Conservation (phyloP, 2,113 vertebrate genomes). For the Pseudolaguvia tuberculata region DNA sequence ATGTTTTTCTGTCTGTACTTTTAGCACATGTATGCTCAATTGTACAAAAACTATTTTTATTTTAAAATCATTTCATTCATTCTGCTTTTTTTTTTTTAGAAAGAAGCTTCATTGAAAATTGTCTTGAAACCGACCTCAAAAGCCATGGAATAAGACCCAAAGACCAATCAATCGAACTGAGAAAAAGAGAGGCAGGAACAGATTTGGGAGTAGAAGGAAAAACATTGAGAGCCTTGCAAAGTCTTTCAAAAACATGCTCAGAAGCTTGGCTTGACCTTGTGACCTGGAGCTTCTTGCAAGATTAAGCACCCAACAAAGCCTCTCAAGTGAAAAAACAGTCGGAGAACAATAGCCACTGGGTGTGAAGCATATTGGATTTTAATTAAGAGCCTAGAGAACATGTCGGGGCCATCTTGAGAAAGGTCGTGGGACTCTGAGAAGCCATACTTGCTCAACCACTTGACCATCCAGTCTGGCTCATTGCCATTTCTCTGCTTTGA, state of each 20-base stretch:
- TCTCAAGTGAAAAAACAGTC: slow-evolving; percentile 69
- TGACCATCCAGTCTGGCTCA: slow-evolving; percentile 17
- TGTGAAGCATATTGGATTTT: slow-evolving; percentile 74
- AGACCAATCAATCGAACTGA: slow-evolving; percentile 74
- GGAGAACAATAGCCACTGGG: slow-evolving; percentile 69
- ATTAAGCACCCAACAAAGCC: slow-evolving; percentile 70
- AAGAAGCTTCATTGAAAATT: slow-evolving; percentile 71
- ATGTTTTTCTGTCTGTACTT: slow-evolving; percentile 42
- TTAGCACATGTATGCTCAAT: slow-evolving; percentile 57
- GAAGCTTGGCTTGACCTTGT: slow-evolving; percentile 67
- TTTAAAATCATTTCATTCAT: slow-evolving; percentile 54
- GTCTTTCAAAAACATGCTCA: slow-evolving; percentile 47
- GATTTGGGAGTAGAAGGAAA: slow-evolving; percentile 52
- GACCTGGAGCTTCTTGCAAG: slow-evolving; percentile 69
- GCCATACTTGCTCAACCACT: slow-evolving; percentile 5
- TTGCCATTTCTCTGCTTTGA: slow-evolving; percentile 8
- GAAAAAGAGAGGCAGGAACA: slow-evolving; percentile 61
- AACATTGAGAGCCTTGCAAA: slow-evolving; percentile 11
- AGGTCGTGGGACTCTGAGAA: slow-evolving; percentile 56
- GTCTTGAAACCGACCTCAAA: slow-evolving; percentile 72
- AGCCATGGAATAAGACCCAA: slow-evolving; percentile 58
- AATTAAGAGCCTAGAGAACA: slow-evolving; percentile 71
- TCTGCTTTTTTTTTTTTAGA: slow-evolving; percentile 63
- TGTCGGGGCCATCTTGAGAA: slow-evolving; percentile 62
- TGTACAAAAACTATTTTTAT: slow-evolving; percentile 40